Percentiles rank a stretch among this genome's conserved stretches.
These are phyloP conservation scores for Chelonus formosanus DNA, from an alignment of 2,888 invertebrate genomes.

Conservation along the genomic window DNA sequence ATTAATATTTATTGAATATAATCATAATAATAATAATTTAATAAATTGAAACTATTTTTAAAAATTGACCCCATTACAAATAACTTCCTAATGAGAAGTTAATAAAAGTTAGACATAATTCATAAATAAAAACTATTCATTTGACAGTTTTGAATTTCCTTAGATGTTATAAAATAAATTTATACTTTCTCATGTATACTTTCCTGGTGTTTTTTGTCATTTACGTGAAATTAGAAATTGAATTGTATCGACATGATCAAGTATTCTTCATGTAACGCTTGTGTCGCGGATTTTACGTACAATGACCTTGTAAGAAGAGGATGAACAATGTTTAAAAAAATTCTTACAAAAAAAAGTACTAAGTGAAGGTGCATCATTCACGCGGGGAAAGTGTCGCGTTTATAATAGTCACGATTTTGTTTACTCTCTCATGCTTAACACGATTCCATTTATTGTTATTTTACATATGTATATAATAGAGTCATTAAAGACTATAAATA, in stretches of 20 bases:
- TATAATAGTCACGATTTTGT: conserved; percentile 24
- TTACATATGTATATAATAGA: neutral
- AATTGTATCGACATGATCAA: conserved; percentile 33
- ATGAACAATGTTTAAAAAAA: conserved; percentile 7
- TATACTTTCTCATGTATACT: conserved; percentile 35
- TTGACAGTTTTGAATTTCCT: too few relatives aligned
- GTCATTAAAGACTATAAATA: neutral
- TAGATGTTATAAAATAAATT: neutral
- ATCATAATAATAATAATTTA: too few relatives aligned
- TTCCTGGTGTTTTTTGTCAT: conserved; percentile 40
- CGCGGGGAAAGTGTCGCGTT: conserved; percentile 47
- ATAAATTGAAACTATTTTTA: too few relatives aligned
- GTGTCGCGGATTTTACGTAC: conserved; percentile 39
- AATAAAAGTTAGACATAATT: too few relatives aligned
- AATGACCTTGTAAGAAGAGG: conserved; percentile 46
- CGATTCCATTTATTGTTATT: conserved; percentile 19
- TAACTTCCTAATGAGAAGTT: too few relatives aligned
- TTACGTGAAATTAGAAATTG: conserved; percentile 49
- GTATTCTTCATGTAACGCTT: conserved; percentile 20
- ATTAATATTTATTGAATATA: too few relatives aligned
- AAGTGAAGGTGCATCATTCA: conserved; percentile 32
- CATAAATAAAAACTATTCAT: too few relatives aligned
- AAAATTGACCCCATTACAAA: too few relatives aligned
- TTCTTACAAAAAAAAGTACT: conserved; percentile 8
- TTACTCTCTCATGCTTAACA: conserved; percentile 12